These are phyloP conservation scores for Aquatica leii DNA, from an alignment of 2,888 invertebrate species.

Conservation along the genomic window DNA sequence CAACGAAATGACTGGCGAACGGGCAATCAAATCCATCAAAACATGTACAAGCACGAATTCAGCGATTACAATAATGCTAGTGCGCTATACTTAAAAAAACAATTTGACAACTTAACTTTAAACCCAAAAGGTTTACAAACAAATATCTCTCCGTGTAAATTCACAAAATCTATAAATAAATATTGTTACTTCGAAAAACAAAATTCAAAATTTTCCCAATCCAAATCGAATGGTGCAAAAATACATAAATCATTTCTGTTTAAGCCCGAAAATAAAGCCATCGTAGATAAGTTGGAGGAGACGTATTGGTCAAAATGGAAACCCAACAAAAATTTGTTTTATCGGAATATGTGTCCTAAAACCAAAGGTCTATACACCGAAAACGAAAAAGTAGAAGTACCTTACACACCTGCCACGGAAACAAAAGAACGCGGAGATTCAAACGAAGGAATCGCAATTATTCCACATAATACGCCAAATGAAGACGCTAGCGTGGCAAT, in stretches of 20 bases:
- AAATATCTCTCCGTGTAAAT: neutral
- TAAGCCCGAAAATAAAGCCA: constrained; percentile 39
- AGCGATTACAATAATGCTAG: constrained; percentile 15
- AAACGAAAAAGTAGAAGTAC: constrained; percentile 18
- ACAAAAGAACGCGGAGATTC: constrained; percentile 25
- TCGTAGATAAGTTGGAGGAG: constrained; percentile 54
- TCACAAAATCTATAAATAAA: neutral
- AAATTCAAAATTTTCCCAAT: neutral
- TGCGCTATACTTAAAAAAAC: neutral
- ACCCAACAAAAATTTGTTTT: constrained; percentile 43
- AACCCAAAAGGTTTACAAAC: neutral
- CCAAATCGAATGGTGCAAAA: constrained; percentile 20
- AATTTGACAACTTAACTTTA: constrained; percentile 20
- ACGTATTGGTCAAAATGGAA: constrained; percentile 59
- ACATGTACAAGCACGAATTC: constrained; percentile 23
- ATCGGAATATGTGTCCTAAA: constrained; percentile 2
- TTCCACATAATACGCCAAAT: neutral
- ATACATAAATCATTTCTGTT: constrained; percentile 26
- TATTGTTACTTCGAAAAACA: neutral
- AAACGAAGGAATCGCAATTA: constrained; percentile 13
- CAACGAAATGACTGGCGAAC: neutral
- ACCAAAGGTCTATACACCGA: constrained; percentile 26
- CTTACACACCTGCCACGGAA: neutral
- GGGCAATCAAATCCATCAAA: constrained; percentile 20
- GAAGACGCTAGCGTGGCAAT: neutral